Evolutionary conservation across 2,113 vertebrate species (phyloP), one percentile per base, ranked within the genome.

Genomic region (Leuciscus idus): DNA sequence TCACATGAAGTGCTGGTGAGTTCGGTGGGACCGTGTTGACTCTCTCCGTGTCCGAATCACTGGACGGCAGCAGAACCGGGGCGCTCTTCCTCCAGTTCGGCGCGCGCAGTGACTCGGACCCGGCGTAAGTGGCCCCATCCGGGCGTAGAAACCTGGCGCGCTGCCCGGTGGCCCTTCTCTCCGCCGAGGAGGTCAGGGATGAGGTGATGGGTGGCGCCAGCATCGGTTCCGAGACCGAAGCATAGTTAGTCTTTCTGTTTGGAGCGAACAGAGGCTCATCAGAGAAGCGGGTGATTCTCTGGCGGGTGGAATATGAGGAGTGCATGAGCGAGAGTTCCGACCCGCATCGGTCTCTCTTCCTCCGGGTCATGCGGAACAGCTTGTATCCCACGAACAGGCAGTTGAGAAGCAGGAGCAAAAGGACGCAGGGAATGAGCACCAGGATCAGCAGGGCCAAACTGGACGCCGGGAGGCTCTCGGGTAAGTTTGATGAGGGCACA

Each of bases 321-420:
- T 68, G 91, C 77, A 93, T 36, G 19, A 92, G 89, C 84, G 91
- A 86, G 76, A 89, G 90, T 68, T 93, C 91, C 0, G 88, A 50
- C 39, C 72, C 88, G 83, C 68, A 89, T 10, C 88, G 86, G 85
- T 19, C 68, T 66, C 43, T 83, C 81, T 81, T 52, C 48, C 36
- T 91, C 81, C 48, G 90, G 79, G 86, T 91, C 1, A 93, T 61
- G 50, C 89, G 57, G 5, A 95, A n/a, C 0, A 95, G 26, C 81
- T 95, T 95, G 90, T 95, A 94, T 1, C 92, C 93, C 85, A 96
- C 84, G 75, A 96, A 91, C 66, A 96, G 48, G 74, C 95, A 94
- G 92, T 95, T 95, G 4, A 96, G 89, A 52, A 96, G 87, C 0
- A 95, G 90, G 83, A 96, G 92, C 0, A 94, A 68, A 10, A 95